Evolutionary conservation across 2,888 invertebrate species (phyloP).

Genomic region (Fragum fragum): DNA sequence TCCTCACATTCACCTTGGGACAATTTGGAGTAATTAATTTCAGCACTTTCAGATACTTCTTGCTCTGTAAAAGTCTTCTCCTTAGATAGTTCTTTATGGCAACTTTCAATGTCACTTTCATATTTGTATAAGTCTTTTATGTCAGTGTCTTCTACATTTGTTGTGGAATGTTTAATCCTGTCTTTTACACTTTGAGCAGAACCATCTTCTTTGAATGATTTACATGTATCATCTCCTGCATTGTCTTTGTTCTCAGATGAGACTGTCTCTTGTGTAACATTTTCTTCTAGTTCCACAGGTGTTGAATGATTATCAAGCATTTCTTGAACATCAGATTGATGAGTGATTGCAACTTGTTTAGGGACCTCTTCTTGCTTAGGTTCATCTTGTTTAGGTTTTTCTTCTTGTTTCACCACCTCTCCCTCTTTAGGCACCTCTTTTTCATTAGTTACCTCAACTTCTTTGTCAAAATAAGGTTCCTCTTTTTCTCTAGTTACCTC

Average conservation of each 20-base stretch:
- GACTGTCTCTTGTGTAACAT: background rate
- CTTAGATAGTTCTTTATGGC: slow-evolving; percentile 47
- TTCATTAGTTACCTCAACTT: background rate
- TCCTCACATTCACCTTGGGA: background rate
- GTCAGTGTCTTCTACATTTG: background rate
- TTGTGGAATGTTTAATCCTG: background rate
- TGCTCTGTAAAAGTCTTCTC: slow-evolving; percentile 19
- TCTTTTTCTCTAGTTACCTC: background rate
- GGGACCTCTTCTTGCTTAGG: background rate
- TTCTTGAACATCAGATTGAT: background rate
- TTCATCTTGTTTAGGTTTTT: background rate
- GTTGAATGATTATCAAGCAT: background rate
- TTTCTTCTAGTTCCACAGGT: background rate
- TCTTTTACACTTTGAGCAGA: background rate
- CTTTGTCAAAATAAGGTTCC: no score
- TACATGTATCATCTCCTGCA: background rate
- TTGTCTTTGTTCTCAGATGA: background rate
- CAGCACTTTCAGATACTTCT: background rate
- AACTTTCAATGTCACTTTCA: slow-evolving; percentile 17
- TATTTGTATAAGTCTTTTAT: background rate
- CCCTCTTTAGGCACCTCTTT: background rate
- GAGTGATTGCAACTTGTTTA: background rate
- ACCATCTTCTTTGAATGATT: background rate
- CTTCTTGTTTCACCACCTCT: no score
- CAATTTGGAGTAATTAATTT: background rate